Base-by-base conservation (phyloP, 2,113 vertebrate species). In the Corvus hawaiiensis region DNA sequence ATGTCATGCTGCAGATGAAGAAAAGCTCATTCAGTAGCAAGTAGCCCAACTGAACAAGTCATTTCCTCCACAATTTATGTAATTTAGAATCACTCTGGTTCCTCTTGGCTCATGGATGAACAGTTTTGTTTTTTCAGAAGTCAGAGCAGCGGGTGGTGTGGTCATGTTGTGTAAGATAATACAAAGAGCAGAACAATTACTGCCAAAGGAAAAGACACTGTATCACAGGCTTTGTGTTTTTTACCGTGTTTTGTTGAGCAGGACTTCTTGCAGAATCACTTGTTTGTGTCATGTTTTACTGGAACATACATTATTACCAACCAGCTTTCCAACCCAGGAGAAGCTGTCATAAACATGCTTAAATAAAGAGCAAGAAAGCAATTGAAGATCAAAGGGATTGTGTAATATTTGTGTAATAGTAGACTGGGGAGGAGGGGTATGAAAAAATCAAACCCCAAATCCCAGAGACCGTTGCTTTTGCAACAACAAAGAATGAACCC, bases 111-210 rank as follows among this genome's bases (percentile, higher is more conserved):
- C 87, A 59, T 13, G 68, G 87, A 81, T 56, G 92, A 93, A 48
- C 46, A 77, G 87, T 59, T 84, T 76, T 93, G 91, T 86, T 93
- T 76, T 78, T 86, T 71, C 82, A 88, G 67, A 84, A 93, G 87
- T 52, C 68, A 52, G 49, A 94, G 90, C 90, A 93, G 94, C 5
- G 64, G 96, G 96, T 88, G 94, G 92, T 88, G 90, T n/a, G 83
- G 88, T 92, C 66, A 16, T 56, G 85, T 97, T 93, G 90, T 90
- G 94, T 62, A 94, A 93, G 92, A 94, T 91, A 94, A 95, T 77
- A 90, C 90, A 87, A 84, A 92, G 76, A 92, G 90, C 61, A 88
- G 82, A 96, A 96, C 85, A 95, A 94, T 56, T 92, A 14, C 93
- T 90, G 90, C 86, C 93, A 86, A 96, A 86, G 79, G 75, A 95